phyloP scores from a whole-genome alignment of 2,113 vertebrate species.

The Ascaphus truei region DNA sequence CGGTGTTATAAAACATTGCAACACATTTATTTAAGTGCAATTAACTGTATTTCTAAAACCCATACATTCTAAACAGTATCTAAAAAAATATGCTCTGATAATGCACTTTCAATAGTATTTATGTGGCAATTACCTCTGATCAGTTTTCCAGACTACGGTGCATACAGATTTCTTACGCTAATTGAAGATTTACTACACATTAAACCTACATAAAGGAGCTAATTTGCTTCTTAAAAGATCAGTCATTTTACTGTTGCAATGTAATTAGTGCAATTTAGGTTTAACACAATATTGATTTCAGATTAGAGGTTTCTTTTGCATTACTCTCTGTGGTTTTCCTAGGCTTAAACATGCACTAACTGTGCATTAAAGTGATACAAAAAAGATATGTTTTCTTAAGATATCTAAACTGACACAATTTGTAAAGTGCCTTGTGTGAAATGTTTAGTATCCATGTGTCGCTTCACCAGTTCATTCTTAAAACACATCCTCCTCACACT shows the following conservation, averaged over 20 bases:
- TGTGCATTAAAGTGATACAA: not conserved
- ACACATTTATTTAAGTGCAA: too few relatives aligned
- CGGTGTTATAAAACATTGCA: too few relatives aligned
- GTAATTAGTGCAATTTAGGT: slow-evolving; percentile 59
- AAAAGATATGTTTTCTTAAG: slow-evolving; percentile 17
- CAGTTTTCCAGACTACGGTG: not conserved
- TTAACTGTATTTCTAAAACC: not conserved
- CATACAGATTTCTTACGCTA: not conserved
- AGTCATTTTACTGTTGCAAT: slow-evolving; percentile 41
- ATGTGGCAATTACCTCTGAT: not conserved
- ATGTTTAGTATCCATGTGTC: too few relatives aligned
- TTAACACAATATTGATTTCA: slow-evolving; percentile 67
- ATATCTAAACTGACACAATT: not conserved
- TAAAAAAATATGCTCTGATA: not conserved
- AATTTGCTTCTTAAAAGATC: slow-evolving; percentile 11
- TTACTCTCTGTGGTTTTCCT: slow-evolving; percentile 21
- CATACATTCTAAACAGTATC: not conserved
- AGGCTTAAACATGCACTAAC: not conserved
- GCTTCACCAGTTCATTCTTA: too few relatives aligned
- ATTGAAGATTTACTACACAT: not conserved
- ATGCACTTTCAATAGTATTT: not conserved
- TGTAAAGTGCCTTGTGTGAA: too few relatives aligned
- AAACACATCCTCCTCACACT: too few relatives aligned
- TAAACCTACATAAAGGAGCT: slow-evolving; percentile 25
- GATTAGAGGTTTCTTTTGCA: slow-evolving; percentile 50